Conservation (phyloP, 2,113 vertebrate genomes). For the Copsychus sechellarum region DNA sequence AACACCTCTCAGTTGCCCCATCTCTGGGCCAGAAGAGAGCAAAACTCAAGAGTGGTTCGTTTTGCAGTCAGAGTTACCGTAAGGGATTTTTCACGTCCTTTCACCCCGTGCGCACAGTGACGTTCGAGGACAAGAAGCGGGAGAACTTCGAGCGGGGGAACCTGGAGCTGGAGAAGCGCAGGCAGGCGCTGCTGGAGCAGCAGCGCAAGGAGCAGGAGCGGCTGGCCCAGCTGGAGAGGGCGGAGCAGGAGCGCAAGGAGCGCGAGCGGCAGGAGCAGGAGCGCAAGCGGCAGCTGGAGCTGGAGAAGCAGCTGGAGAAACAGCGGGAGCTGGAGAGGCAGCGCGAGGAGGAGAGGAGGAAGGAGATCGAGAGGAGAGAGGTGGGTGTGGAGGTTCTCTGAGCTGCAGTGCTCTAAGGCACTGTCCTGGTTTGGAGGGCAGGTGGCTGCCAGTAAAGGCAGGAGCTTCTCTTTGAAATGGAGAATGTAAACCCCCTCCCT, state of each 20-base stretch:
- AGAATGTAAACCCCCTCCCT: too few relatives aligned
- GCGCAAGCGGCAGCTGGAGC: constrained; percentile 87
- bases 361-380: constrained; percentile 90
- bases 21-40: too few relatives aligned
- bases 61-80: too few relatives aligned
- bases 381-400: background rate
- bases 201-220: constrained; percentile 96
- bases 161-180: constrained; percentile 93
- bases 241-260: constrained; percentile 92
- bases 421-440: too few relatives aligned
- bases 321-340: constrained; percentile 82
- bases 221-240: constrained; percentile 88
- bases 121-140: constrained; percentile 96
- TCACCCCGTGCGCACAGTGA: constrained; percentile 73
- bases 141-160: constrained; percentile 98
- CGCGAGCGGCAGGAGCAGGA: constrained; percentile 92
- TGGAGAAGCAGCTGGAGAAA: constrained; percentile 91
- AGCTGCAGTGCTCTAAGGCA: too few relatives aligned
- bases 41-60: too few relatives aligned
- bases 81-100: background rate
- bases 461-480: too few relatives aligned
- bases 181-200: constrained; percentile 92
- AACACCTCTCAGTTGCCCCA: too few relatives aligned
- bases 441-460: too few relatives aligned
- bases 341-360: constrained; percentile 85